Evolutionary conservation across 2,888 invertebrate species (phyloP), one percentile per base, ranked within the genome.

Genomic region (Neoascia interrupta): DNA sequence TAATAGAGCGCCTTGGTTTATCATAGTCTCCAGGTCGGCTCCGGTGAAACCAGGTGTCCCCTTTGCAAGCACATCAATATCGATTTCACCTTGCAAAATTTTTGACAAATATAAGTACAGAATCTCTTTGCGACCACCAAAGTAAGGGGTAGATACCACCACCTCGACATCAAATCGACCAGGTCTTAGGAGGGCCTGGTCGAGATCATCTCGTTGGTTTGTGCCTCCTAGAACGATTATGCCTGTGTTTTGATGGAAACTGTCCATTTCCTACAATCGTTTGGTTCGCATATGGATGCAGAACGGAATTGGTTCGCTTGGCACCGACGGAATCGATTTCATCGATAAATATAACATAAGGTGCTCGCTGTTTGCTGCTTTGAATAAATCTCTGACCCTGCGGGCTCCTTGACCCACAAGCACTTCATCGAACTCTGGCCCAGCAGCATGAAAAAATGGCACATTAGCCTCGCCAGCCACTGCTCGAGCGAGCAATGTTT

Each of bases 191-290:
- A 99, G 88, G 0, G 99, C 99, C 88, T 95, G 96, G 90, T 99
- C 99, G 34, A 99, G 90, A 90, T 98, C 98, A 84, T 98, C 97
- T 6, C 96, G 91, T 74, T 98, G 90, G 90, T 99, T 99, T 58
- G 99, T 99, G 1, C 99, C 99, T 1, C 99, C 99, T 47, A 99
- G 90, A 13, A 99, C 98, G 81, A 99, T 99, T 1, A 99, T 97
- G 0, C 99, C 99, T 84, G 96, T 95, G 87, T 96, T 96, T 88
- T 96, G 96, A 86, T 96, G 95, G 87, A 96, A 96, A 0, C 99
- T 99, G 87, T 99, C 99, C 99, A 99, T 99, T 90, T 99, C 99
- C 5, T 98, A 95, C 4, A 99, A 99, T 98, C 0, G 99, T 99
- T 92, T 99, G 99, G 90, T 99, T 99, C 8, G 99, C 99, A 86